Conservation (phyloP, 1,140 invertebrate genomes). For the Drosophila tropicalis region DNA sequence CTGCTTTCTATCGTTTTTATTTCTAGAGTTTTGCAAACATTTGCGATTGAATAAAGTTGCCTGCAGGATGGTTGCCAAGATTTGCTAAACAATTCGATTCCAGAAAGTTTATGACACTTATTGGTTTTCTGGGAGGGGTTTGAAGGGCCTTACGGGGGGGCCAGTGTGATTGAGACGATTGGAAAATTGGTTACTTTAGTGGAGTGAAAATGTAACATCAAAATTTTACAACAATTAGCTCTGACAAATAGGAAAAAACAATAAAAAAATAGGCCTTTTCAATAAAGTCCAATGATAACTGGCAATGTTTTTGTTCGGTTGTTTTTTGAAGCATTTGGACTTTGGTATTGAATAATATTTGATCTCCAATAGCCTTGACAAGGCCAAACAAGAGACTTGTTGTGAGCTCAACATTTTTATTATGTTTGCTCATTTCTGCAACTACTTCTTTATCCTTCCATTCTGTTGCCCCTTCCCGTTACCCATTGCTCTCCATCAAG, state of each 20-base stretch:
- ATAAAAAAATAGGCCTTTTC: too few species aligned
- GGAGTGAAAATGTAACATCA: background rate
- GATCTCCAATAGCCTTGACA: background rate
- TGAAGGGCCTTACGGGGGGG: background rate
- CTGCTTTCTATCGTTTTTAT: slow-evolving; percentile 1
- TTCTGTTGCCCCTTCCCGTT: background rate
- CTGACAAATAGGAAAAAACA: too few species aligned
- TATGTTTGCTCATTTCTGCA: slow-evolving; percentile 63
- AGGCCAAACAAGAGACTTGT: background rate
- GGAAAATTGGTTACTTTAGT: slow-evolving; percentile 4
- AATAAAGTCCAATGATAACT: background rate
- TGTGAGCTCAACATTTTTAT: slow-evolving; percentile 65
- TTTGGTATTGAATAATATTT: background rate
- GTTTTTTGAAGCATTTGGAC: background rate
- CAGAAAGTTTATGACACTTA: slow-evolving; percentile 57
- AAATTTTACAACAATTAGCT: background rate
- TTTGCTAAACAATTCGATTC: slow-evolving; percentile 34
- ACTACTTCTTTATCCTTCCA: slow-evolving; percentile 20
- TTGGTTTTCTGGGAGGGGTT: slow-evolving; percentile 17
- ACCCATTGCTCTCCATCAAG: background rate
- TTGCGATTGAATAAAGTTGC: slow-evolving; percentile 71
- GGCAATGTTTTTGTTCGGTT: background rate
- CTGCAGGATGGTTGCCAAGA: slow-evolving; percentile 40
- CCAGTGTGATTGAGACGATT: slow-evolving; percentile 26
- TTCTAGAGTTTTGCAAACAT: slow-evolving; percentile 26